Conservation (phyloP, 2,888 invertebrate species). For the Trachelus tabidus region DNA sequence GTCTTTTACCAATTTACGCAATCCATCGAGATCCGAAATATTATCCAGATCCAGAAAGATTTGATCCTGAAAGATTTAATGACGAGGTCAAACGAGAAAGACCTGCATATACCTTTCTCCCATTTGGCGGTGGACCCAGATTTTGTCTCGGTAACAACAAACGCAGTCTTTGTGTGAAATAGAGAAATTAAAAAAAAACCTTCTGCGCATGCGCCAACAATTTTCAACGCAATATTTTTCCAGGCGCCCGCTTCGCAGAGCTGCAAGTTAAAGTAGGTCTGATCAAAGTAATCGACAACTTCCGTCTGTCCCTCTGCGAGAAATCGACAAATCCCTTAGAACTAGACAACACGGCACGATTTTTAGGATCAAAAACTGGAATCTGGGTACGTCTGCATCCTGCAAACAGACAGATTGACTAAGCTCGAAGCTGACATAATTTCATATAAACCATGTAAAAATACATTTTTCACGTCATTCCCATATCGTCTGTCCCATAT, state of each 20-base stretch:
- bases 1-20: constrained; percentile 53
- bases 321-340: too few relatives aligned
- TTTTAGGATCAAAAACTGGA: too few relatives aligned
- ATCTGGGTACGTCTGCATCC: too few relatives aligned
- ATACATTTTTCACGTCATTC: too few relatives aligned
- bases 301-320: too few relatives aligned
- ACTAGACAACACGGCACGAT: too few relatives aligned
- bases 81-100: constrained; percentile 47
- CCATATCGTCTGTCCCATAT: too few relatives aligned
- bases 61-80: constrained; percentile 67
- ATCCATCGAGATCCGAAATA: constrained; percentile 64
- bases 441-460: too few relatives aligned
- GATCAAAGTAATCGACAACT: too few relatives aligned
- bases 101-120: constrained; percentile 58
- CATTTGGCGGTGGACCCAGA: constrained; percentile 66
- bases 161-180: not conserved
- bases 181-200: not conserved
- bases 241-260: constrained; percentile 45
- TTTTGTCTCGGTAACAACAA: constrained; percentile 64
- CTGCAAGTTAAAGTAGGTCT: too few relatives aligned
- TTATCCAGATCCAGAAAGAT: constrained; percentile 64
- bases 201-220: not conserved
- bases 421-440: too few relatives aligned
- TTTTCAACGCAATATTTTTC: constrained; percentile 9
- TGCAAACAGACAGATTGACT: too few relatives aligned